Percentiles rank a stretch among this genome's conserved stretches.
Evolutionary conservation across 2,113 vertebrate genomes (phyloP).

Genomic region (Spermophilus dauricus): DNA sequence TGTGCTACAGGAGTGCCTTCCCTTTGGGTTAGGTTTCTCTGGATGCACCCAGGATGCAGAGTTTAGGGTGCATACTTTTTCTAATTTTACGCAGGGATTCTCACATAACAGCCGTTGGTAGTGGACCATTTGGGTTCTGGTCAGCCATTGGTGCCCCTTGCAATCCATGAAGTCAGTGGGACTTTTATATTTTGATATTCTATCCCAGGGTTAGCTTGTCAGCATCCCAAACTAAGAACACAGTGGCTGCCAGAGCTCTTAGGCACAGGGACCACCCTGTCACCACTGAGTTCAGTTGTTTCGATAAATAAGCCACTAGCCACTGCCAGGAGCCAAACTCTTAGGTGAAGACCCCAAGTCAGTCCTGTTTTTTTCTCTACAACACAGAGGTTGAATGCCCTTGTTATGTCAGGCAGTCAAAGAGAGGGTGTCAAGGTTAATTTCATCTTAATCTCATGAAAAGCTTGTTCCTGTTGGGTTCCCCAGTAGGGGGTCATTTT

Average conservation of each 20-base stretch:
- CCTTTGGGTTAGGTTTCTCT: too few relatives aligned
- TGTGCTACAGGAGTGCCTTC: too few relatives aligned
- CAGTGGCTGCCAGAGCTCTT: background rate
- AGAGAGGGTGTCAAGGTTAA: too few relatives aligned
- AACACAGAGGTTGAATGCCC: background rate
- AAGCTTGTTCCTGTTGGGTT: too few relatives aligned
- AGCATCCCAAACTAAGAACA: background rate
- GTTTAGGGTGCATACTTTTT: background rate
- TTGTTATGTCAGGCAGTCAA: background rate
- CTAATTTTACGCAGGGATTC: background rate
- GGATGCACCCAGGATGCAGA: background rate
- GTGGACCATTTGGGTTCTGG: background rate
- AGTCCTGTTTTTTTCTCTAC: background rate
- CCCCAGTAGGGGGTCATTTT: too few relatives aligned
- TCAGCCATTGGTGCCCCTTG: background rate
- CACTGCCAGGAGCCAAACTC: background rate
- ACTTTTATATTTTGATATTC: background rate
- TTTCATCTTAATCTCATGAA: too few relatives aligned
- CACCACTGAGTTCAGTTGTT: background rate
- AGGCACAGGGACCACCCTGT: background rate
- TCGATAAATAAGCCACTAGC: too few relatives aligned
- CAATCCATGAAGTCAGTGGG: background rate
- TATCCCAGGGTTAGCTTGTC: background rate
- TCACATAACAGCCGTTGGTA: background rate
- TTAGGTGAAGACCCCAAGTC: background rate